A percentile compares a stretch with the other conserved stretches of the same genome.
phyloP scores from a whole-genome alignment of 2,888 invertebrate species.

The Sepiola atlantica region DNA sequence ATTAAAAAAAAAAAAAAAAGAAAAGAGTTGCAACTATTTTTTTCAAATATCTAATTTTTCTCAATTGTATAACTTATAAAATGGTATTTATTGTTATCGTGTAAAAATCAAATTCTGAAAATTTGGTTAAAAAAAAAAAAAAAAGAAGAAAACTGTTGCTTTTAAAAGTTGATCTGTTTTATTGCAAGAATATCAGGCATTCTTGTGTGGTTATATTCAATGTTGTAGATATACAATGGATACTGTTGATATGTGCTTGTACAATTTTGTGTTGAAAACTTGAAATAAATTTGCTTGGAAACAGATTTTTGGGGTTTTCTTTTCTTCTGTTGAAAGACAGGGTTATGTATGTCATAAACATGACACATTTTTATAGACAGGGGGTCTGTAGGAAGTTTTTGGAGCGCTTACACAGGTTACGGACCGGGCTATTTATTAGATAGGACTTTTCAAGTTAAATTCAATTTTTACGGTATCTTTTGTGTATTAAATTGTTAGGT shows the following conservation, averaged over 20 bases:
- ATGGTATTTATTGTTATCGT: not conserved
- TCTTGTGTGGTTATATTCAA: not conserved
- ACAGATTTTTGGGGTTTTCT: no score
- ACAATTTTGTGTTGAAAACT: not conserved
- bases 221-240: not conserved
- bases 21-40: not conserved
- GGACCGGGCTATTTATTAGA: no score
- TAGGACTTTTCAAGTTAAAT: no score
- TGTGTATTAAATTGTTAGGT: no score
- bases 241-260: not conserved
- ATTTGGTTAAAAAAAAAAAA: not conserved
- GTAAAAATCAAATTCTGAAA: not conserved
- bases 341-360: no score
- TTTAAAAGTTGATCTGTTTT: not conserved
- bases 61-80: not conserved
- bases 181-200: not conserved
- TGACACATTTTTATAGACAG: no score
- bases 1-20: not conserved
- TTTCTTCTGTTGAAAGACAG: no score
- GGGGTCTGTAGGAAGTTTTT: no score
- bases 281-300: slow-evolving; percentile 12
- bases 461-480: no score
- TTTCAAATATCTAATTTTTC: slow-evolving; percentile 21
- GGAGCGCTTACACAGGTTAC: no score
- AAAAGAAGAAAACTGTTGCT: not conserved